Evolutionary conservation across 2,113 vertebrate genomes (phyloP), one percentile per base, ranked within the genome.

Genomic region (Ceratotherium simum): DNA sequence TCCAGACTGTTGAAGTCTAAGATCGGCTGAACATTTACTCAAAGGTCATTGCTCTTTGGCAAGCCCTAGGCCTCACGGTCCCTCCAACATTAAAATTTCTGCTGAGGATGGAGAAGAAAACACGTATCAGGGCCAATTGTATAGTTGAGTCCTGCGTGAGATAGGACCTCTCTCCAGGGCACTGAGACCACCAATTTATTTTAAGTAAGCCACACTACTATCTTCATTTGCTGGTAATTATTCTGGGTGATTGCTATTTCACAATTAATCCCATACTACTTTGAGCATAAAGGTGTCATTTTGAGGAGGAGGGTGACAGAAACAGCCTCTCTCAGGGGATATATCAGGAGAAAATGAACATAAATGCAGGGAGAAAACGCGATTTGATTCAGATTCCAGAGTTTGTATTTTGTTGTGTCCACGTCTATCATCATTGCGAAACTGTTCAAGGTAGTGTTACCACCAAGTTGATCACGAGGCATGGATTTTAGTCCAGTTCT

Each of bases 221-320:
- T 92, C 27, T 72, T 92, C 36, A 42, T 42, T 79, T 69, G 4
- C 12, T 69, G 46, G 29, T n/a, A 88, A 96, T 90, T 92, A 69
- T 87, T 69, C 2, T 65, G 14, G n/a, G 18, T 90, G 29, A 62
- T 33, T 64, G 39, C 3, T 87, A 14, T 70, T 83, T 42, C 14
- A 56, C 6, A 88, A 75, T 89, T 76, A 89, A 90, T 65, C n/a
- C 36, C 51, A 83, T 42, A 64, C 21, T 48, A 42, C 20, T 89
- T 54, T 73, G 72, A 54, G 13, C 2, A 75, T 54, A 73, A 91
- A 70, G n/a, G 21, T 81, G 10, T 75, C 58, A 81, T 76, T 58
- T 65, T 69, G 21, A 94, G 6, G 23, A 56, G 51, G 60, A 95
- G 5, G 11, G 14, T 67, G 29, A 80, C 36, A 64, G 31, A 36